Conservation (phyloP, 2,797 vertebrate species). For the Falco rusticolus region DNA sequence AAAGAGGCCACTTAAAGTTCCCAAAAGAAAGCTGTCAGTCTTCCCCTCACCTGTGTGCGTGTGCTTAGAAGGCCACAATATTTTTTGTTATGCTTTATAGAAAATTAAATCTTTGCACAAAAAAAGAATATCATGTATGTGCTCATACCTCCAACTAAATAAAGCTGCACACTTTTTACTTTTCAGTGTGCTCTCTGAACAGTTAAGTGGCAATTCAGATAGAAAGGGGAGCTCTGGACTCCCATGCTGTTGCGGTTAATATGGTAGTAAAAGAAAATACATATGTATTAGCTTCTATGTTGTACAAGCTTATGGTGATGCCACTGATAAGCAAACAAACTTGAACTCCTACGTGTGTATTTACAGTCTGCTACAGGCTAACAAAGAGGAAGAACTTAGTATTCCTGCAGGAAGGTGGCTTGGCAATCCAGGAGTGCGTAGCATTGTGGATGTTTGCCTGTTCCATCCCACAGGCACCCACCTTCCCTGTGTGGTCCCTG, state of each 20-base stretch:
- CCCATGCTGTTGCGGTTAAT: background rate
- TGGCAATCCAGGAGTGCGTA: background rate
- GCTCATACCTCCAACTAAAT: background rate
- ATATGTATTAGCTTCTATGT: background rate
- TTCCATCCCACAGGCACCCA: background rate
- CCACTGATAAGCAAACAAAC: background rate
- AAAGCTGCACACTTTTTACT: background rate
- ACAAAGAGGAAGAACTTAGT: background rate
- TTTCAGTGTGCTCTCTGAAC: background rate
- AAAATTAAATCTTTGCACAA: background rate
- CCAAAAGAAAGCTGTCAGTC: background rate
- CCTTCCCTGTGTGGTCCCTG: accelerated
- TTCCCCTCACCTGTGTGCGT: background rate
- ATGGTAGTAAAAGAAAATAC: background rate
- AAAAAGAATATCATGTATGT: background rate
- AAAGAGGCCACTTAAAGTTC: background rate
- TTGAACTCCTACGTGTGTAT: background rate
- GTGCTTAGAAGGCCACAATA: background rate
- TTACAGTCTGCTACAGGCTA: background rate
- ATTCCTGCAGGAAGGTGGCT: background rate
- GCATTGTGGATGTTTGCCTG: background rate
- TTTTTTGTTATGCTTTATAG: background rate
- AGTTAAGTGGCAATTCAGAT: background rate
- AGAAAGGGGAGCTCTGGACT: background rate
- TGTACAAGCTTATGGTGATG: background rate